phyloP scores from a whole-genome alignment of 2,888 invertebrate genomes.

The Allophyes oxyacanthae region DNA sequence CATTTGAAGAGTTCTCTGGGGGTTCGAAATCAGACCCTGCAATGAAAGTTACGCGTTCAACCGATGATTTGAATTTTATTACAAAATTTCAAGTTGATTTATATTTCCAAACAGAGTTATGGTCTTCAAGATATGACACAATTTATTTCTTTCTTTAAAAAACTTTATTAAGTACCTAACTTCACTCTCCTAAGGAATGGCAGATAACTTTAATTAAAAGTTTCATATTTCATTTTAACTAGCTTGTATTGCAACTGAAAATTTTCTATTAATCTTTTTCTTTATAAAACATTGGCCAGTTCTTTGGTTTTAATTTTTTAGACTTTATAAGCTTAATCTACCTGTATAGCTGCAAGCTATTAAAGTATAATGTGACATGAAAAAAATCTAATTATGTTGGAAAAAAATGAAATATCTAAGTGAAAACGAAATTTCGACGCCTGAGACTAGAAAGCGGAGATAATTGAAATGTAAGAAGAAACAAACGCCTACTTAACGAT shows the following conservation, averaged over 20 bases:
- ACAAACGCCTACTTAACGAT: constrained; percentile 34
- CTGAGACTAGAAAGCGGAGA: constrained; percentile 39
- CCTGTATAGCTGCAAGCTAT: not conserved
- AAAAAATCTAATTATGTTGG: constrained; percentile 44
- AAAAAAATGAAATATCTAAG: constrained; percentile 38
- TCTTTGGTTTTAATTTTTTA: too few species aligned
- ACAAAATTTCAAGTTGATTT: too few species aligned
- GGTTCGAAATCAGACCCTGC: too few species aligned
- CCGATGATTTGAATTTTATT: too few species aligned
- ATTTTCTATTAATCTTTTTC: constrained; percentile 49
- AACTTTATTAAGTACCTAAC: constrained; percentile 37
- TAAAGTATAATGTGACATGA: constrained; percentile 16
- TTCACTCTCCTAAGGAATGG: constrained; percentile 31
- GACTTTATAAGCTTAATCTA: too few species aligned
- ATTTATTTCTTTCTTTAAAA: constrained; percentile 31
- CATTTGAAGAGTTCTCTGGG: too few species aligned
- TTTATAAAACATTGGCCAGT: too few species aligned
- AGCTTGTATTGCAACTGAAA: constrained; percentile 52
- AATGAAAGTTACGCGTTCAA: too few species aligned
- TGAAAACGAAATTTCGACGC: constrained; percentile 43
- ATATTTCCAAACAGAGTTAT: too few species aligned
- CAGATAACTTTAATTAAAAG: too few species aligned
- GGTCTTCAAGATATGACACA: constrained; percentile 21
- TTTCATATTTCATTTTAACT: too few species aligned
- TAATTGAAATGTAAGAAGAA: constrained; percentile 68